Evolutionary conservation across 2,888 invertebrate species (phyloP).

Genomic region (Camptogramma bilineatum): DNA sequence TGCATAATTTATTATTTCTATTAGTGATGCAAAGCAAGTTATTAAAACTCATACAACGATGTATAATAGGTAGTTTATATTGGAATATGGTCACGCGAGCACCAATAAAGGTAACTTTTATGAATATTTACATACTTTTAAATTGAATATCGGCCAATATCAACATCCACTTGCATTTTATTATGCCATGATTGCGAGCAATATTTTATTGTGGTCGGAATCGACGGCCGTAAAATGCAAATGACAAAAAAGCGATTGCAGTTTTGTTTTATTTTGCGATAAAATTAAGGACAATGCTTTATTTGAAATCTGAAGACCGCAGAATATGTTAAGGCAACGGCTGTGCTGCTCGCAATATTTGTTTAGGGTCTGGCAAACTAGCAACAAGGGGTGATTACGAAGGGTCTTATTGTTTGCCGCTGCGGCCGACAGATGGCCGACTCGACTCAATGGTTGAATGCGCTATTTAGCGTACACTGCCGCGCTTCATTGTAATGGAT

Average conservation of each 20-base stretch:
- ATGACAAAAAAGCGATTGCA: conserved; percentile 42
- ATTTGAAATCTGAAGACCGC: conserved; percentile 50
- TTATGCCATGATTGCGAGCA: conserved; percentile 37
- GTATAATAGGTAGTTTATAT: conserved; percentile 9
- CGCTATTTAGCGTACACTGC: conserved; percentile 83
- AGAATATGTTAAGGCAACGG: conserved; percentile 58
- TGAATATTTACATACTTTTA: conserved; percentile 32
- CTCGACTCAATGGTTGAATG: conserved; percentile 76
- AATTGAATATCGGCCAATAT: conserved; percentile 33
- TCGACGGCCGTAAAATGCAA: conserved; percentile 41
- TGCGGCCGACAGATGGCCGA: conserved; percentile 81
- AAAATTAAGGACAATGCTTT: conserved; percentile 55
- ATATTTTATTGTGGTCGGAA: conserved; percentile 38
- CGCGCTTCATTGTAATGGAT: conserved; percentile 83
- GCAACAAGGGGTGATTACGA: conserved; percentile 74
- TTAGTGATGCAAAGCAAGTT: not conserved
- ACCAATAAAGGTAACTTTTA: conserved; percentile 22
- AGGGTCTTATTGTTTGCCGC: conserved; percentile 77
- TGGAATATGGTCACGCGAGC: conserved; percentile 13
- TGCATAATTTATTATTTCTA: not conserved
- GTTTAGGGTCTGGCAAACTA: conserved; percentile 78
- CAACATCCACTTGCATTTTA: conserved; percentile 39
- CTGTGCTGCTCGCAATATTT: conserved; percentile 70
- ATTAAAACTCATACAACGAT: conserved; percentile 8
- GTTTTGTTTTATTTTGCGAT: conserved; percentile 42